Evolutionary conservation across 2,888 invertebrate genomes (phyloP), one percentile per base, ranked within the genome.

Genomic region (Xanthia togata): DNA sequence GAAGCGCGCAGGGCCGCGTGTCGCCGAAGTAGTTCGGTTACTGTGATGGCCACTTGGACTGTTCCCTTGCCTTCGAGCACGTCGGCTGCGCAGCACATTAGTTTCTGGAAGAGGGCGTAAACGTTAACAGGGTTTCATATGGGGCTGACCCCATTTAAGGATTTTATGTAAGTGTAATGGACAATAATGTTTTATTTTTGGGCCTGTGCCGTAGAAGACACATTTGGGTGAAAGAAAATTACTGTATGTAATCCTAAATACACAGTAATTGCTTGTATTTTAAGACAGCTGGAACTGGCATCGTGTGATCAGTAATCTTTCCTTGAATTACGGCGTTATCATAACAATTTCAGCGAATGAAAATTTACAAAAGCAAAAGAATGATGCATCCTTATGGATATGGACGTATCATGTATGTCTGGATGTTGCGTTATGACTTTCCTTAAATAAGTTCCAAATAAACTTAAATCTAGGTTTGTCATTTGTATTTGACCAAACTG

Each of bases 31-130:
- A 99, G 96, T 93, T 99, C 98, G 2, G 98, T 97, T 38, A 99
- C 99, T 0, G 99, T 99, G 83, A 98, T 98, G 69, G 99, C 99
- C 41, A 99, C 98, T 92, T 98, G 98, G 3, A 98, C 98, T 23
- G 98, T 97, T 1, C 98, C 98, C 92, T 98, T 98, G 76, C 99
- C 99, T 95, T 99, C 99, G 64, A 99, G 96, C n/a, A 99, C 98
- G 94, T 99, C 99, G 55, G 98, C 98, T 57, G 99, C 98, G 93
- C 98, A 98, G 96, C 99, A 99, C 92, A 99, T 97, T 88, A 99
- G 97, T 93, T 98, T 99, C 99, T 98, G 97, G 72, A 97, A 97
- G 85, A 57, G 9, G 68, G 4, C 0, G 8, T 31, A 31, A 31
- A 31, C 2, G 31, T 31, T 2, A 31, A 2, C 31, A 31, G 2